Percentiles rank a stretch among this genome's conserved stretches.
phyloP scores from a whole-genome alignment of 2,888 invertebrate species.

The Nezara viridula region DNA sequence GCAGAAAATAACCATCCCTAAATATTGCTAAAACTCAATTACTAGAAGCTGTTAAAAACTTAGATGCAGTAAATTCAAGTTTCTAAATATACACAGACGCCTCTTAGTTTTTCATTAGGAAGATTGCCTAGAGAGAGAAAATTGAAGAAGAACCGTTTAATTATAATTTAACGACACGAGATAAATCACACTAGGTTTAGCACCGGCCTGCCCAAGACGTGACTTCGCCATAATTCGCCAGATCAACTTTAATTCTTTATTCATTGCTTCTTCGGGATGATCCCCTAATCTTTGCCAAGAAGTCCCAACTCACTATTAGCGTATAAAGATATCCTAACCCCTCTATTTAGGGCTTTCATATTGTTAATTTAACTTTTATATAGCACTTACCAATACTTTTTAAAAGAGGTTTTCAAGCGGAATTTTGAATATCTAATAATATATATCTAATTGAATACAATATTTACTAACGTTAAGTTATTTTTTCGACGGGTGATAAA shows the following conservation, averaged over 20 bases:
- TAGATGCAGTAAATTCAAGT: not conserved
- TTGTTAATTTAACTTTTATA: no score
- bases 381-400: no score
- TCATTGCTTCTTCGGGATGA: not conserved
- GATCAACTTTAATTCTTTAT: slow-evolving; percentile 16
- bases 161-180: slow-evolving; percentile 7
- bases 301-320: not conserved
- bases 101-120: slow-evolving; percentile 18
- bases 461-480: no score
- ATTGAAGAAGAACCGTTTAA: not conserved
- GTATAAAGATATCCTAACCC: no score
- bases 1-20: not conserved
- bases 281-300: not conserved
- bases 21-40: slow-evolving; percentile 2
- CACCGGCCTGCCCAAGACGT: not conserved
- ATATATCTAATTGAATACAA: no score
- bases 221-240: not conserved
- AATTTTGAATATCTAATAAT: no score
- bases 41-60: not conserved
- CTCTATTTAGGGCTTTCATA: no score
- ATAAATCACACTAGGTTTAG: not conserved
- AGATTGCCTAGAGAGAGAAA: not conserved
- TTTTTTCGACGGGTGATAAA: no score
- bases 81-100: not conserved
- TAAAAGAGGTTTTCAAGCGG: no score